Conservation (phyloP, 2,888 invertebrate species). For the Cheilosia variabilis region DNA sequence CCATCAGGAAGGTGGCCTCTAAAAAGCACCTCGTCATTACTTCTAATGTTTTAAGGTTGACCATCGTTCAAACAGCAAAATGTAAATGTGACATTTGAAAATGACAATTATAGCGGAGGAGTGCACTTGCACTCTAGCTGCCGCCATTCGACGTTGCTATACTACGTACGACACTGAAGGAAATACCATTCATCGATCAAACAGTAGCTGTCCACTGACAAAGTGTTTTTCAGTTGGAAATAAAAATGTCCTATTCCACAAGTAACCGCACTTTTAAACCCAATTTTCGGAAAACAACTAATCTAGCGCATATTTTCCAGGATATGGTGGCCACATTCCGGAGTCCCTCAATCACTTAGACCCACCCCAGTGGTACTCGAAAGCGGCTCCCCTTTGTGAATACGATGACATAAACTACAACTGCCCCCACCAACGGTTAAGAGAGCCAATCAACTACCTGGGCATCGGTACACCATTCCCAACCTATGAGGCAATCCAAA, state of each 20-base stretch:
- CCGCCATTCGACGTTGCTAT: neutral
- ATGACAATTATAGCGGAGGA: too few relatives aligned
- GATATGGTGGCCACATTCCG: conserved; percentile 76
- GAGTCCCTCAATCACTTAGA: conserved; percentile 74
- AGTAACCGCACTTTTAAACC: conserved; percentile 3
- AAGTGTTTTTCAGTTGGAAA: neutral
- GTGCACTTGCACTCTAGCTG: neutral
- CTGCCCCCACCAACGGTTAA: conserved; percentile 88
- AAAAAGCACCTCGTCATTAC: too few relatives aligned
- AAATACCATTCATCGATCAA: neutral
- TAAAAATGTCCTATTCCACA: conserved; percentile 45
- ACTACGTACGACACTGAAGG: neutral
- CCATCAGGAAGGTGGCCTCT: too few relatives aligned
- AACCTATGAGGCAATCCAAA: conserved; percentile 82
- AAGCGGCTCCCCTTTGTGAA: conserved; percentile 88
- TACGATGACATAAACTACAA: conserved; percentile 88
- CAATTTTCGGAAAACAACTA: neutral
- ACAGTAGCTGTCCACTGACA: neutral
- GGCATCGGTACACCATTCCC: conserved; percentile 72
- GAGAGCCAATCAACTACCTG: conserved; percentile 85
- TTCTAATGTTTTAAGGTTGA: too few relatives aligned
- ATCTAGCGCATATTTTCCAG: conserved; percentile 27
- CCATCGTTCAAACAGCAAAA: too few relatives aligned
- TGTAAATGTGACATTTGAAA: too few relatives aligned
- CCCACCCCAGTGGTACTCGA: conserved; percentile 84